These are phyloP conservation scores for Chloropsis hardwickii DNA, from an alignment of 2,113 vertebrate species.

Conservation along the genomic window DNA sequence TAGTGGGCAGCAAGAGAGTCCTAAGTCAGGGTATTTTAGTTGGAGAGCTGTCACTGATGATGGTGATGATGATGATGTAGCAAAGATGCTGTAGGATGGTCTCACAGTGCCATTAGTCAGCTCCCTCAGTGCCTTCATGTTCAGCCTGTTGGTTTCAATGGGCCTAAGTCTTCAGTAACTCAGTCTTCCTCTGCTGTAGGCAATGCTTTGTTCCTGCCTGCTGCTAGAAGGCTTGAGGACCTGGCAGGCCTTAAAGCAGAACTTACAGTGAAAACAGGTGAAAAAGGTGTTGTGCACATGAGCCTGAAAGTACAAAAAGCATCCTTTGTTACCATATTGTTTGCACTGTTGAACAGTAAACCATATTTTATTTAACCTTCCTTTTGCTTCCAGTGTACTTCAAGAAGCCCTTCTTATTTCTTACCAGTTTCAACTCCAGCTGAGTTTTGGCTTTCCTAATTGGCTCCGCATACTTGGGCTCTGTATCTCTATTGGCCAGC, in stretches of 20 bases:
- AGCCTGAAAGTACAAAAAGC: background rate
- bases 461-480: background rate
- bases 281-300: background rate
- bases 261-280: background rate
- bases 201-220: background rate
- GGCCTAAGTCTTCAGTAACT: background rate
- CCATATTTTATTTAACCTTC: background rate
- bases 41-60: rapidly evolving
- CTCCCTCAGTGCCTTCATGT: background rate
- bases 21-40: background rate
- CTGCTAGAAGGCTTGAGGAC: background rate
- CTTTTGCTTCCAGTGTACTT: background rate
- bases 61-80: background rate
- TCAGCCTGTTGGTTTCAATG: background rate
- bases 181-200: background rate
- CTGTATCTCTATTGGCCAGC: background rate
- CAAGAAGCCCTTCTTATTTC: background rate
- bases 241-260: background rate
- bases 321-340: background rate
- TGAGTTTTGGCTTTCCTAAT: background rate
- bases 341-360: background rate
- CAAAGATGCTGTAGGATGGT: background rate
- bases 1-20: background rate
- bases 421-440: background rate
- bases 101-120: background rate